Conservation (phyloP, 2,113 vertebrate species). For the Anser brachyrhynchus region DNA sequence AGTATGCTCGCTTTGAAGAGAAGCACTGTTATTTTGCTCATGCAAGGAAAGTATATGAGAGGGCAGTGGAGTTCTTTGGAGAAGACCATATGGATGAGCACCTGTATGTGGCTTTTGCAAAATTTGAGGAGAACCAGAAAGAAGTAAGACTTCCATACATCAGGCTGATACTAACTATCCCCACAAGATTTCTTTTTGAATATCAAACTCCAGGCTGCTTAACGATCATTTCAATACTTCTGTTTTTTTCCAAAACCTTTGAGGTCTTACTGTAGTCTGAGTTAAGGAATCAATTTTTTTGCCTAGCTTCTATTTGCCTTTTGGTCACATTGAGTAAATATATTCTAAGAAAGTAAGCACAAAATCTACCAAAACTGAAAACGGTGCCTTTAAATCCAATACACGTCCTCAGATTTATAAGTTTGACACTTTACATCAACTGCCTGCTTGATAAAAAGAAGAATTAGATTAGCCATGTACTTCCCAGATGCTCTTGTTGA, state of each 20-base stretch:
- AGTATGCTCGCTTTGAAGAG: slow-evolving; percentile 96
- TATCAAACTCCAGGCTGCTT: not conserved
- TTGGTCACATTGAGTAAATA: not conserved
- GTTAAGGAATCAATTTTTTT: not conserved
- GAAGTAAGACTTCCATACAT: slow-evolving; percentile 76
- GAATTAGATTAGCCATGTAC: not conserved
- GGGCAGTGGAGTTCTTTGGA: slow-evolving; percentile 94
- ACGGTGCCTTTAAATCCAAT: not conserved
- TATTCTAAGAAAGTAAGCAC: not conserved
- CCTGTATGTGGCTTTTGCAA: slow-evolving; percentile 94
- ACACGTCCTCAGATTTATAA: not conserved
- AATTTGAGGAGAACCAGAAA: slow-evolving; percentile 96
- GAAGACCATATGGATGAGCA: slow-evolving; percentile 92
- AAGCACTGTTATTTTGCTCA: slow-evolving; percentile 93
- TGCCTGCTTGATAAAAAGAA: not conserved
- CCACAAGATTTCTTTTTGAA: not conserved
- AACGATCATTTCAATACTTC: fast-evolving
- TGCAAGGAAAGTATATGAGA: slow-evolving; percentile 90
- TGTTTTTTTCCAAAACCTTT: not conserved
- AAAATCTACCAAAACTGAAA: not conserved
- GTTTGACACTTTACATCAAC: not conserved
- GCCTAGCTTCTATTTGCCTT: not conserved
- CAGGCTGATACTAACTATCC: not conserved
- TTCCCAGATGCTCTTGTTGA: not conserved
- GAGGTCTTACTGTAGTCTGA: not conserved